phyloP scores from a whole-genome alignment of 2,113 vertebrate species.

The Hydrochoerus hydrochaeris region DNA sequence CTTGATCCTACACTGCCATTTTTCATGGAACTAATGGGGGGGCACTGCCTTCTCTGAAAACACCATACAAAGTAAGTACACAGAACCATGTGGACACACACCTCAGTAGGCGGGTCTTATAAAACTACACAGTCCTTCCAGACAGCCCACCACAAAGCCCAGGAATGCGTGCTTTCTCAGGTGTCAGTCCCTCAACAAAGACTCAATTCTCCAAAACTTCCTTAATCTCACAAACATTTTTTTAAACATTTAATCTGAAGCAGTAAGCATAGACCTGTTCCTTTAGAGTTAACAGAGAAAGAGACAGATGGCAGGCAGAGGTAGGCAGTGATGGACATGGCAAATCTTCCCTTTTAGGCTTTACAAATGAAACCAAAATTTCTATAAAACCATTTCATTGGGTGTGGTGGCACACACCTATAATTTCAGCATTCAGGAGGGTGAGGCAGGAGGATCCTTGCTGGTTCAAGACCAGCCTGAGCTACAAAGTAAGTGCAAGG shows the following conservation, averaged over 20 bases:
- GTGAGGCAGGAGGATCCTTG: neutral
- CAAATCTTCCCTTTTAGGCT: neutral
- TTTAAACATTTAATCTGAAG: neutral
- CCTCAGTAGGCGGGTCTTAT: neutral
- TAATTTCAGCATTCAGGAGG: neutral
- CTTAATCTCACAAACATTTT: constrained; percentile 21
- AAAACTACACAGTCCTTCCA: neutral
- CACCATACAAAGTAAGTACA: neutral
- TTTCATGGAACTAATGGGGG: neutral
- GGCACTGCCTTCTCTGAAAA: neutral
- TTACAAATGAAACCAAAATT: neutral
- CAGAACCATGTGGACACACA: neutral
- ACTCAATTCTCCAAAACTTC: neutral
- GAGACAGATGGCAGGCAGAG: neutral
- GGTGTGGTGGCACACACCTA: neutral
- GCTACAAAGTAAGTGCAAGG: neutral
- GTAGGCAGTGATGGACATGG: neutral
- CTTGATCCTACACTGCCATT: neutral
- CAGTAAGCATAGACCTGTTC: neutral
- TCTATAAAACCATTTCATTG: neutral
- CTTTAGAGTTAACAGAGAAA: neutral
- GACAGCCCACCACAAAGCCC: neutral
- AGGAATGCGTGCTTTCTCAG: neutral
- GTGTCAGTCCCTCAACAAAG: neutral
- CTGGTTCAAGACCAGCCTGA: neutral